Conservation (phyloP, 1,140 invertebrate genomes). For the Microvelia longipes region DNA sequence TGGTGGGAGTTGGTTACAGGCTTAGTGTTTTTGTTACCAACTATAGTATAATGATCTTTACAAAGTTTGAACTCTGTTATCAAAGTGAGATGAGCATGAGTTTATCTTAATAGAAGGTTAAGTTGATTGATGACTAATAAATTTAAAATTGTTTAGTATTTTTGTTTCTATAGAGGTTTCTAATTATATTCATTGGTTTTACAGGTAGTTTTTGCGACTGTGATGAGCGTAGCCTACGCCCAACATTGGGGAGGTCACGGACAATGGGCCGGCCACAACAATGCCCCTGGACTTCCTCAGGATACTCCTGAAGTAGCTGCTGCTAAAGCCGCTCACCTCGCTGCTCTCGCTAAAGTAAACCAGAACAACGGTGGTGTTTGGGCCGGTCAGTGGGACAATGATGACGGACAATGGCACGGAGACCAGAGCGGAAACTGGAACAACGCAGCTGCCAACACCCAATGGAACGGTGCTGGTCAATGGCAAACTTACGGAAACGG, state of each 20-base stretch:
- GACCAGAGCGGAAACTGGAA: neutral
- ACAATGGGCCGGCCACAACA: neutral
- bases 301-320: slow-evolving; percentile 21
- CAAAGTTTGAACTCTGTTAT: too few relatives aligned
- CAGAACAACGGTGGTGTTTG: slow-evolving; percentile 1
- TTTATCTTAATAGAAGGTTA: too few relatives aligned
- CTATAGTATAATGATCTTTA: too few relatives aligned
- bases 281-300: slow-evolving; percentile 17
- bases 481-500: slow-evolving; percentile 29
- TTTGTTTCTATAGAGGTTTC: too few relatives aligned
- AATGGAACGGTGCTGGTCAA: slow-evolving; percentile 5
- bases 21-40: too few relatives aligned
- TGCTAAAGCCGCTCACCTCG: slow-evolving; percentile 23
- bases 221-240: neutral
- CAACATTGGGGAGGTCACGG: neutral
- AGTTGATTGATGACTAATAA: too few relatives aligned
- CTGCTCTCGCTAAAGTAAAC: slow-evolving; percentile 13
- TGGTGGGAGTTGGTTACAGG: too few relatives aligned
- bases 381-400: neutral
- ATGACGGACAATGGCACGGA: slow-evolving; percentile 1
- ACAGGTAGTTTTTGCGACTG: slow-evolving; percentile 5
- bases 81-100: too few relatives aligned
- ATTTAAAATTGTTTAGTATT: too few relatives aligned
- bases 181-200: too few relatives aligned
- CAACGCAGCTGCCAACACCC: neutral